Conservation (phyloP, 1,140 invertebrate species). For the Psilanteris sp. region DNA sequence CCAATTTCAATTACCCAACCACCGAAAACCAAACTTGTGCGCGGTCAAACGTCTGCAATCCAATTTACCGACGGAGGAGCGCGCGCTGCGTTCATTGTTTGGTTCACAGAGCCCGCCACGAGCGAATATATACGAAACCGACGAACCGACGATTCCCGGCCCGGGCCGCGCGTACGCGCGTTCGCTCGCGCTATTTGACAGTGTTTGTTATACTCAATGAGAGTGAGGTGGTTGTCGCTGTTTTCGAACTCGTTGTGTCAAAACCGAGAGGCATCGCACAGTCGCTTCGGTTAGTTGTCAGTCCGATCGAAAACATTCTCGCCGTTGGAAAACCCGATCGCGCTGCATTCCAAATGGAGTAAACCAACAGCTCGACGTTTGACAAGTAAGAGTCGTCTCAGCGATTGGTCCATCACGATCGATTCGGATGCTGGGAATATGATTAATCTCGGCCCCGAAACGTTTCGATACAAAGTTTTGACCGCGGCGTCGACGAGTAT, state of each 20-base stretch:
- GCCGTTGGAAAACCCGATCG: background rate
- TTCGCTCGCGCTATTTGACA: slow-evolving; percentile 1
- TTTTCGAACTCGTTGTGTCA: background rate
- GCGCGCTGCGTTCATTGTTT: no score
- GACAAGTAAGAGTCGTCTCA: slow-evolving; percentile 36
- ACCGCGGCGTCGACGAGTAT: no score
- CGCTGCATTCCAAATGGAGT: slow-evolving; percentile 27
- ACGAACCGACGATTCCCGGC: background rate
- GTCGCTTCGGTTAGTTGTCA: slow-evolving; percentile 2
- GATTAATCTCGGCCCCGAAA: no score
- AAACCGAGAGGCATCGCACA: slow-evolving; percentile 7
- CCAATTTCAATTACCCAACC: no score
- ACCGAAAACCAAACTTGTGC: no score
- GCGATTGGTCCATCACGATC: slow-evolving; percentile 35
- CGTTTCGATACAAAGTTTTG: no score
- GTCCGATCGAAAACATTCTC: background rate
- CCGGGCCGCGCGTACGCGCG: background rate
- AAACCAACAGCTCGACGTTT: background rate
- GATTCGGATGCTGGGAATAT: slow-evolving; percentile 37
- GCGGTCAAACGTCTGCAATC: no score
- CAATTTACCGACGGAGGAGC: no score
- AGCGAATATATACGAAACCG: no score
- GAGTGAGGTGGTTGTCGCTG: slow-evolving; percentile 8
- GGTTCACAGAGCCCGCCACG: no score
- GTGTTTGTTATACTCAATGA: slow-evolving; percentile 46